phyloP scores from a whole-genome alignment of 2,797 vertebrate genomes.

The Anguilla marmorata region DNA sequence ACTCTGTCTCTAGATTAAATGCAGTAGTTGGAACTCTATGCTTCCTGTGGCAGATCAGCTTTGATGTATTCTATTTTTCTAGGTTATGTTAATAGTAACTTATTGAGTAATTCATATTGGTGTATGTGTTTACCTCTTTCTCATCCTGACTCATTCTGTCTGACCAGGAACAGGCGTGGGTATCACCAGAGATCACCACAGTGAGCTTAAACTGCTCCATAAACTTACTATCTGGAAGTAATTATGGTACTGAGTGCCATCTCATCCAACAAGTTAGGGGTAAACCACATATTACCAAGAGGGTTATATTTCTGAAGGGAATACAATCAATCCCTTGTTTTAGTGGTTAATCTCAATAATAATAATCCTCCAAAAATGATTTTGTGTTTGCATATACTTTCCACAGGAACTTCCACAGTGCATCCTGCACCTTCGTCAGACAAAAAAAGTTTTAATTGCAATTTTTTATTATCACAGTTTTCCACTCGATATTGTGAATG shows the following conservation, averaged over 20 bases:
- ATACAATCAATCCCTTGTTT: neutral
- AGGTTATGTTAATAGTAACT: neutral
- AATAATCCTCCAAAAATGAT: neutral
- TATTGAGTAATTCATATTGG: neutral
- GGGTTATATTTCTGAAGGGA: neutral
- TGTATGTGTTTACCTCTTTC: neutral
- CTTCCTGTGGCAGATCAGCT: neutral
- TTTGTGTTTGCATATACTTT: slow-evolving; percentile 1
- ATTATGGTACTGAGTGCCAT: neutral
- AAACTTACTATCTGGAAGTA: slow-evolving; percentile 4
- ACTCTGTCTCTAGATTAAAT: neutral
- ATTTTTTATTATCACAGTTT: neutral
- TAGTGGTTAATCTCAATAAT: neutral
- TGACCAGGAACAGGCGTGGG: neutral
- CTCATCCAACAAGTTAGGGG: neutral
- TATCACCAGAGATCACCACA: neutral
- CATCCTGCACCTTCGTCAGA: neutral
- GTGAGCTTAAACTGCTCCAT: neutral
- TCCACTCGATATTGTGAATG: neutral
- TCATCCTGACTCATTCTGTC: neutral
- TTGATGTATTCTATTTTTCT: neutral
- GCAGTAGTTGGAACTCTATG: neutral
- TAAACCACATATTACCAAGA: neutral
- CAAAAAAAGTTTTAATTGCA: neutral
- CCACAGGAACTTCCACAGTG: neutral